Percentiles rank a stretch among this genome's conserved stretches.
These are phyloP conservation scores for Chaunax sp. DNA, from an alignment of 2,797 vertebrate genomes.

Conservation along the genomic window DNA sequence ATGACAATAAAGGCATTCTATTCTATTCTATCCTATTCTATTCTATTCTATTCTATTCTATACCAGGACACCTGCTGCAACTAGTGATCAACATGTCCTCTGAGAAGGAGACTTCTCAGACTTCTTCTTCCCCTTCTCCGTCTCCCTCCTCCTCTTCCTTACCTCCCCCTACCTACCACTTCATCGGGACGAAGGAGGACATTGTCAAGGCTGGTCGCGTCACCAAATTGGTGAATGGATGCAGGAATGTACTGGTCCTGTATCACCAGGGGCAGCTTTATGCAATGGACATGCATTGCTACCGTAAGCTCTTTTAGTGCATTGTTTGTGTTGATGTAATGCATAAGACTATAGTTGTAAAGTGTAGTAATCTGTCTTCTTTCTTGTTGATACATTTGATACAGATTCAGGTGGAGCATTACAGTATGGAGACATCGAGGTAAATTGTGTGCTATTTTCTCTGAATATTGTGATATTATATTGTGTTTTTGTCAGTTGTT, in stretches of 20 bases:
- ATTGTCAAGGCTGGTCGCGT: slow-evolving; percentile 82
- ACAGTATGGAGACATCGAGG: slow-evolving; percentile 92
- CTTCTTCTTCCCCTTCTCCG: slow-evolving; percentile 27
- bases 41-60: too few relatives aligned
- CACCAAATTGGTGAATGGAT: slow-evolving; percentile 82
- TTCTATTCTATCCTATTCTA: too few relatives aligned
- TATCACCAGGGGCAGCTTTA: slow-evolving; percentile 87
- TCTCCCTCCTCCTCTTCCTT: slow-evolving; percentile 16
- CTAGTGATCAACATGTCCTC: slow-evolving; percentile 63
- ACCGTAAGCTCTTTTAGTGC: slow-evolving; percentile 85
- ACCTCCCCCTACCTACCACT: slow-evolving; percentile 45
- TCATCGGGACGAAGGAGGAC: slow-evolving; percentile 82
- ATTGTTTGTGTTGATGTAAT: slow-evolving; percentile 10
- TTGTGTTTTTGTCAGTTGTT: background rate
- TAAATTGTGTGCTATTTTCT: slow-evolving; percentile 59
- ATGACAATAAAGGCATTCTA: too few relatives aligned
- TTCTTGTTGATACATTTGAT: background rate
- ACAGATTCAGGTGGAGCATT: slow-evolving; percentile 93
- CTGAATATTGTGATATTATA: background rate
- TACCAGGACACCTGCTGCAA: background rate
- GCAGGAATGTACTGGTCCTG: slow-evolving; percentile 90
- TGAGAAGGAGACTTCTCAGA: slow-evolving; percentile 54
- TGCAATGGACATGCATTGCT: slow-evolving; percentile 92
- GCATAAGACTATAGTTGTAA: background rate
- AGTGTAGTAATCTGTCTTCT: background rate